Evolutionary conservation across 2,113 vertebrate genomes (phyloP), one percentile per base, ranked within the genome.

Genomic region (Sitta europaea): DNA sequence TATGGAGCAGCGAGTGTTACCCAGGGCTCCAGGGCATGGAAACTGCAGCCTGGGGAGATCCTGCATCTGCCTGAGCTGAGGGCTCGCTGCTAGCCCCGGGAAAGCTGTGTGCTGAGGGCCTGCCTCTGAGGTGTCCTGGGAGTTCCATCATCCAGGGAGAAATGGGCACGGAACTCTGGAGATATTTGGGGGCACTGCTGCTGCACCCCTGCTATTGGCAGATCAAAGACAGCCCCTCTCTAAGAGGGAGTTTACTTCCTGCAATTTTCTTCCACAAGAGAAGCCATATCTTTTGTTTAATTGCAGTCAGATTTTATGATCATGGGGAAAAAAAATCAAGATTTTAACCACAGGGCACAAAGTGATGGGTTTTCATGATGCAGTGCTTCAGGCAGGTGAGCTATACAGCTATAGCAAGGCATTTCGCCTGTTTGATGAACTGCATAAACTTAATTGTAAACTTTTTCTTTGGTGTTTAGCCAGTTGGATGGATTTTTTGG

Each of bases 141-240:
- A 9, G 40, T 20, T 68, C 27, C 24, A 21, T n/a, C 6, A 25
- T 9, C 6, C 7, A 0, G 18, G 50, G 11, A 42, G 13, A 18
- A 54, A 17, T 3, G 6, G 11, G 1, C 9, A 1, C 6, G 23
- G 55, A 17, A 4, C 14, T n/a, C 43, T 7, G 4, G 35, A 18
- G 48, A 6, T 20, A 20, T 12, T 11, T 4, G 14, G 40, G 24
- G 51, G 9, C 2, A 0, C 28, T 33, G 31, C 43, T 53, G 36
- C 29, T 42, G 48, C 5, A 0, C 12, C 22, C 20, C 29, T 35
- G 16, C n/a, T 33, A 9, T 21, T 14, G 42, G 33, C 29, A 54
- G 10, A 33, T 27, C 20, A 31, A 50, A 81, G 8, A 4, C 0
- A 0, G 1, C 8, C 8, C 27, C 19, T 19, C 54, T 5, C 24